Percentiles rank a stretch among this genome's conserved stretches.
Conservation (phyloP, 2,113 vertebrate species). For the Psephotus haematonotus region DNA sequence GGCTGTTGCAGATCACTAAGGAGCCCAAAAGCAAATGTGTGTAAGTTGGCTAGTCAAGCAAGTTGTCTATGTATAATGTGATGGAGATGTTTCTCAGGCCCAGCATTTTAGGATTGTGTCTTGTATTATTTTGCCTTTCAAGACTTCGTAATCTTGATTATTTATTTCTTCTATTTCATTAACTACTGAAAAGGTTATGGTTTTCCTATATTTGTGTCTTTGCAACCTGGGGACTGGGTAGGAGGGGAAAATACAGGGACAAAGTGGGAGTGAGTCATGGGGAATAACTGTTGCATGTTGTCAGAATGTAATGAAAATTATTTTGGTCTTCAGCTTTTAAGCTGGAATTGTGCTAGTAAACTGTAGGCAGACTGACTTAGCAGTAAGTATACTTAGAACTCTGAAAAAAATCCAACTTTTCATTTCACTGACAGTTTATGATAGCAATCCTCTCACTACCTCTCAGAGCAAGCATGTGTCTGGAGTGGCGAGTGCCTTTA, state of each 20-base stretch:
- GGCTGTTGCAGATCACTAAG: not conserved
- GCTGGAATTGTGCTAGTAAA: not conserved
- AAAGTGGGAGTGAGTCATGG: not conserved
- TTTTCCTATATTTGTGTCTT: not conserved
- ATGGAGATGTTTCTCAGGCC: not conserved
- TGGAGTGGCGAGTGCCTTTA: not conserved
- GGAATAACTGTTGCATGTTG: not conserved
- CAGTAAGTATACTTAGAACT: not conserved
- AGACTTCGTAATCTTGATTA: not conserved
- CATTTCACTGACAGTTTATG: not conserved
- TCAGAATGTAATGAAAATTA: not conserved
- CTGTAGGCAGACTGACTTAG: not conserved
- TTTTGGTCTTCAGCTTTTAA: not conserved
- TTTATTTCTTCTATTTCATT: not conserved
- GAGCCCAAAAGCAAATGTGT: not conserved
- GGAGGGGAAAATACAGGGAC: not conserved
- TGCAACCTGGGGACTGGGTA: not conserved
- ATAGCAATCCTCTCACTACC: not conserved
- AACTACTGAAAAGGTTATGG: not conserved
- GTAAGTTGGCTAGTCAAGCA: not conserved
- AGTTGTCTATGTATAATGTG: no score
- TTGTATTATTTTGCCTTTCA: not conserved
- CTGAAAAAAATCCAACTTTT: not conserved
- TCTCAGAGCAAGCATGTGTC: not conserved
- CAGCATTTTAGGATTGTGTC: rapidly evolving